Conservation (phyloP, 2,113 vertebrate species). For the Bothrops jararaca region DNA sequence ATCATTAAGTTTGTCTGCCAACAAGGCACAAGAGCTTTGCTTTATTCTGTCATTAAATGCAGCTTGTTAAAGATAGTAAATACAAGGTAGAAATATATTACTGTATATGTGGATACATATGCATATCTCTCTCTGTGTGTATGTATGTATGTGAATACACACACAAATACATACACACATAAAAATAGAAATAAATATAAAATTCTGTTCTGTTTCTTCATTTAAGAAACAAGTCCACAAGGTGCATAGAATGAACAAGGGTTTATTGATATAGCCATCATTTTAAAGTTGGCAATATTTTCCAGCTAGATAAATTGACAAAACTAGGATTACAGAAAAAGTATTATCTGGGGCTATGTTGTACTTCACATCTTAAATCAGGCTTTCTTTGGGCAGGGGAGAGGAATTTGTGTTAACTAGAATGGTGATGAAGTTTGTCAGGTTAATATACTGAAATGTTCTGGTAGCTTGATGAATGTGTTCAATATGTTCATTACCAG, state of each 20-base stretch:
- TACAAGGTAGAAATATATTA: not conserved
- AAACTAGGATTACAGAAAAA: not conserved
- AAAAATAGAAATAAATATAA: not conserved
- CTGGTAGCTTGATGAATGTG: conserved; percentile 23
- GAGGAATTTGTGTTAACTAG: not conserved
- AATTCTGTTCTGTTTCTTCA: not conserved
- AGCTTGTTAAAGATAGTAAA: not conserved
- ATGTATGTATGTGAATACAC: not conserved
- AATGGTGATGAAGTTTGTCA: conserved; percentile 25
- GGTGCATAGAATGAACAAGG: not conserved
- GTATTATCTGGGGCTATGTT: not conserved
- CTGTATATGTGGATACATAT: not conserved
- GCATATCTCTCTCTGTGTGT: not conserved
- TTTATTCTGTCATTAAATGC: not conserved
- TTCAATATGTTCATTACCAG: not conserved
- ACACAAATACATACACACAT: not conserved
- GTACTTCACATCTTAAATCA: not conserved
- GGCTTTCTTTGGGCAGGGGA: conserved; percentile 19
- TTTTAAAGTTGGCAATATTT: not conserved
- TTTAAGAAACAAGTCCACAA: not conserved
- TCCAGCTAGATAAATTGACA: not conserved
- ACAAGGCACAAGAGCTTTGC: not conserved
- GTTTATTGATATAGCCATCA: not conserved
- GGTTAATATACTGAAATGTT: conserved; percentile 34
- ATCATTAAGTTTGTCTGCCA: not conserved